These are phyloP conservation scores for Seriola quinqueradiata DNA, from an alignment of 2,113 vertebrate species.

Conservation along the genomic window DNA sequence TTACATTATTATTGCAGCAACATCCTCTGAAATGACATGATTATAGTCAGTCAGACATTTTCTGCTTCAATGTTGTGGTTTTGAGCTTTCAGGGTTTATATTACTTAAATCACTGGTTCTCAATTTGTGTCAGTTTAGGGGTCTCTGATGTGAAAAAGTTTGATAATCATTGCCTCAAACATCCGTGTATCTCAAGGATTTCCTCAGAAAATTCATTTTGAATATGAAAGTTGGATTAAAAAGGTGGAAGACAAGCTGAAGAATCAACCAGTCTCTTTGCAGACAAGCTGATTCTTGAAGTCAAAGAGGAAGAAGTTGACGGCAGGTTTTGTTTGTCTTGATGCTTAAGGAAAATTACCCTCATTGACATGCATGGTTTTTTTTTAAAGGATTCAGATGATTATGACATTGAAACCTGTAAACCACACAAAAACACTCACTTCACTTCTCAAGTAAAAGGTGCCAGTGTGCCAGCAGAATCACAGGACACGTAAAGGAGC, in stretches of 20 bases:
- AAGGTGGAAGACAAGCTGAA: background rate
- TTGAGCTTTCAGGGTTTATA: background rate
- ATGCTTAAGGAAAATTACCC: background rate
- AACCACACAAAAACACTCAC: background rate
- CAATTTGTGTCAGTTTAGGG: too few species aligned
- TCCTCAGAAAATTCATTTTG: background rate
- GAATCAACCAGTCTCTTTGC: background rate
- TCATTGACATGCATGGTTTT: conserved; percentile 10
- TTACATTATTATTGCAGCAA: background rate
- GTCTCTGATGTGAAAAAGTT: too few species aligned
- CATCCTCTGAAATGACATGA: background rate
- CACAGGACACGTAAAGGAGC: conserved; percentile 34
- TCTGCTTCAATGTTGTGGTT: background rate
- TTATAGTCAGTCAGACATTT: background rate
- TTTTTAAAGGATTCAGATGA: background rate
- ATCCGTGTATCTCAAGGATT: background rate
- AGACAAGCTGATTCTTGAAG: background rate
- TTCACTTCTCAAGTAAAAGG: background rate
- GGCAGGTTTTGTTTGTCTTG: background rate
- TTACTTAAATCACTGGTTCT: background rate
- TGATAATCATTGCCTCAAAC: too few species aligned
- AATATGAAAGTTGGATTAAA: background rate
- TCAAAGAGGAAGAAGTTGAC: background rate
- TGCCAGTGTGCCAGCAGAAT: conserved; percentile 20
- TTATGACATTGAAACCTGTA: conserved; percentile 10